Base-by-base conservation (phyloP, 2,888 invertebrate species). In the Monopis laevigella region DNA sequence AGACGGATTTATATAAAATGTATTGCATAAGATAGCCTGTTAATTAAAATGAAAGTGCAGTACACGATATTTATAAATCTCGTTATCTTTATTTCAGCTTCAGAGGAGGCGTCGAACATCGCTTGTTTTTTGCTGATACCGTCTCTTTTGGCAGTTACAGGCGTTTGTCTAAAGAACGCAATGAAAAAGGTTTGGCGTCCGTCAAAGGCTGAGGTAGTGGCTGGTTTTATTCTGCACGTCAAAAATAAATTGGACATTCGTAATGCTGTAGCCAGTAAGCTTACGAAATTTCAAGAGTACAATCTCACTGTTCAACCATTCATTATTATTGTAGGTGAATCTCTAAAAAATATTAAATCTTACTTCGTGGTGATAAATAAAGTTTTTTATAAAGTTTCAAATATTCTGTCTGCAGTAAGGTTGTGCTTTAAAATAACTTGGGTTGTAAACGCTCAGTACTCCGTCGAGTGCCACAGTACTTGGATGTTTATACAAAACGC, bases 391-490 rank as follows among this genome's bases (percentile, higher is more conserved):
- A 35, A 10, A 6, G 30, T 43, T n/a, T 36, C 45, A 10, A 42
- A 18, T 30, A 38, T 42, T 29, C 16, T 40, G n/a, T 13, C 29
- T 27, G 45, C 45, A 18, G 45, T 45, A 8, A 32, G 26, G 26
- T 10, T 19, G 11, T 45, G 45, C 27, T 43, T 45, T 16, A 42
- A 45, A 39, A 34, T 45, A 16, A 43, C 27, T 14, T 43, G 43
- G 42, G 42, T 29, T 4, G 13, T 42, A 11, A 28, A 42, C 16
- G 39, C 42, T 11, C 18, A 42, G 24, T 44, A 44, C 21, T 35
- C 44, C 16, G 10, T 34, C 11, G 44, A 42, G 19, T 44, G 44
- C 19, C 28, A 30, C 34, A 27, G 35, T 14, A 35, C 30, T 2
- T 40, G 40, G 43, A 35, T 28, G 36, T 43, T 43, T 21, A 14